Conservation (phyloP, 2,797 vertebrate genomes). For the Lacerta viridis region DNA sequence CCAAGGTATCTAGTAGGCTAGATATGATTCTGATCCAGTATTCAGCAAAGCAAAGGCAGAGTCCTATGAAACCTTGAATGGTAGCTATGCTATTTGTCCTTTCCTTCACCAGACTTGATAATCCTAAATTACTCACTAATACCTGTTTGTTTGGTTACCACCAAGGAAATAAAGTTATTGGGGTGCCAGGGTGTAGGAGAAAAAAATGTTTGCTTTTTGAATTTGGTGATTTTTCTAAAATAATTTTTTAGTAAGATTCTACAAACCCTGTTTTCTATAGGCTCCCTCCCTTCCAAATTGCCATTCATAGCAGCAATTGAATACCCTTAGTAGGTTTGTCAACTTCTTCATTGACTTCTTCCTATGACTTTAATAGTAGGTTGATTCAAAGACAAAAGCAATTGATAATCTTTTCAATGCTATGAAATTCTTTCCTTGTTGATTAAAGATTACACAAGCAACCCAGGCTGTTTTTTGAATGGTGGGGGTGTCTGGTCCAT, state of each 20-base stretch:
- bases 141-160: background rate
- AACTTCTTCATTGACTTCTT: background rate
- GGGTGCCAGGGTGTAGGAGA: background rate
- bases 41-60: background rate
- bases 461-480: background rate
- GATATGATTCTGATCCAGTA: background rate
- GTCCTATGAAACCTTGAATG: background rate
- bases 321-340: background rate
- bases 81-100: background rate
- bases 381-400: background rate
- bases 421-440: background rate
- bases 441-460: background rate
- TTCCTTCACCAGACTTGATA: background rate
- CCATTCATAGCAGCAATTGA: background rate
- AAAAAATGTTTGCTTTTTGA: background rate
- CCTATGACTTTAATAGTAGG: background rate
- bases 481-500: slow-evolving; percentile 16
- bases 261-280: background rate
- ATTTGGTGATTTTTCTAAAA: background rate
- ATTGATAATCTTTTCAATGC: background rate
- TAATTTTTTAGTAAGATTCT: too few relatives aligned
- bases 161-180: background rate
- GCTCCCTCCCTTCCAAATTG: background rate
- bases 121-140: background rate
- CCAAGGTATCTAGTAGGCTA: background rate